Evolutionary conservation across 2,113 vertebrate species (phyloP), one percentile per base, ranked within the genome.

Genomic region (Cheirogaleus medius): DNA sequence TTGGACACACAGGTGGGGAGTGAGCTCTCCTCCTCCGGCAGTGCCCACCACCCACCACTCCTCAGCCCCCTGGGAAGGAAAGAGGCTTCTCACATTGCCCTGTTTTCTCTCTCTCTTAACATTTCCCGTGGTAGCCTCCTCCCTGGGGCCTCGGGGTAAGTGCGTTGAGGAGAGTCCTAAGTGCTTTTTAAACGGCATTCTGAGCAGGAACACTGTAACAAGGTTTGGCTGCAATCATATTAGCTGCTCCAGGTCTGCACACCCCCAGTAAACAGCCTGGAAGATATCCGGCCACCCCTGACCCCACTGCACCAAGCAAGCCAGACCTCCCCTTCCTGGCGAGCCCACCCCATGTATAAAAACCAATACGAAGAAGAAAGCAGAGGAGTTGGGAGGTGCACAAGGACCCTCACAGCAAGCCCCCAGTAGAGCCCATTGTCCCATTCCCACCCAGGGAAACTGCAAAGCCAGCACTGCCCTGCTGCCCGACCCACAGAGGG

Each of bases 121-220:
- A 3, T 29, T 23, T 90, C 49, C 49, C 47, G 49, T 63, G 44
- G 49, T 25, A 56, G 44, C 39, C 58, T 66, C 29, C 15, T 66
- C 56, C 44, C 56, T 27, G 56, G 87, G 86, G 77, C 60, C n/a
- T 91, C 29, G 5, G 8, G 18, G 71, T 78, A 86, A 88, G 60
- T 37, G 39, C 4, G 0, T 85, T 78, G 0, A 44, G 27, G 73
- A 89, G 37, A 81, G 56, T 39, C 49, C 37, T 96, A 47, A 91
- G 89, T 97, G 89, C 86, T 95, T 94, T 93, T 68, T 73, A 95
- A 92, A 47, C 10, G 68, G 20, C 82, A 69, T 82, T 81, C 89
- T 34, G 32, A 77, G 52, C 32, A 52, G 69, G 27, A 86, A 63
- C 47, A 74, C 29, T 23, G 6, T 91, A 66, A 97, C 84, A 8